These are phyloP conservation scores for Psophia crepitans DNA, from an alignment of 2,113 vertebrate species.

Conservation along the genomic window DNA sequence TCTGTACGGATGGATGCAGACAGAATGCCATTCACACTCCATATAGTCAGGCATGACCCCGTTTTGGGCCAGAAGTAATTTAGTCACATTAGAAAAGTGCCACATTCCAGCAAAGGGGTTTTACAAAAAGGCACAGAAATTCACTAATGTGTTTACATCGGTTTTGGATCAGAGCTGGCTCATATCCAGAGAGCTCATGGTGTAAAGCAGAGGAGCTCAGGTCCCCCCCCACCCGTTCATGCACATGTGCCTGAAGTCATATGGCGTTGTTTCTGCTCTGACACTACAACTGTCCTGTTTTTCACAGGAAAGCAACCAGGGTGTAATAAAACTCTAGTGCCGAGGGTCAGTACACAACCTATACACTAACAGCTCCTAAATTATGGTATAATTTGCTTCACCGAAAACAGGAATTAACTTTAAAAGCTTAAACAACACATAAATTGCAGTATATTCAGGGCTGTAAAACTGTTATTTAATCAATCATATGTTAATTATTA, in stretches of 20 bases:
- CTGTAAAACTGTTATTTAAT: background rate
- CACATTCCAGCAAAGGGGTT: background rate
- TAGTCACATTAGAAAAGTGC: background rate
- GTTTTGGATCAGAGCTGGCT: background rate
- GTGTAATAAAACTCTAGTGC: background rate
- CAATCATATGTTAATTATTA: conserved; percentile 26
- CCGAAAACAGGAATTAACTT: background rate
- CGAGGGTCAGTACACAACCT: background rate
- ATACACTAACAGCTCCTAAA: background rate
- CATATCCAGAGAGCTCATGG: background rate
- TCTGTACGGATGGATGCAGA: background rate
- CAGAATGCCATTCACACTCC: background rate
- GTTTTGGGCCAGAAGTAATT: background rate
- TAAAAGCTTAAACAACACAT: background rate
- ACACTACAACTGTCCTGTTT: background rate
- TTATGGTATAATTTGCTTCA: background rate
- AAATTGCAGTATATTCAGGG: background rate
- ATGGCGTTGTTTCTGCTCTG: background rate
- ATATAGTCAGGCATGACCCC: background rate
- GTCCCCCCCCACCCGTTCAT: background rate
- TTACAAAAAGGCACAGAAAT: background rate
- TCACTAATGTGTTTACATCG: background rate
- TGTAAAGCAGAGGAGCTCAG: background rate
- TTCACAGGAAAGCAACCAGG: background rate
- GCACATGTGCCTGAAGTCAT: background rate